Evolutionary conservation across 1,140 invertebrate species (phyloP).

Genomic region (Aphelinus atriplicis): DNA sequence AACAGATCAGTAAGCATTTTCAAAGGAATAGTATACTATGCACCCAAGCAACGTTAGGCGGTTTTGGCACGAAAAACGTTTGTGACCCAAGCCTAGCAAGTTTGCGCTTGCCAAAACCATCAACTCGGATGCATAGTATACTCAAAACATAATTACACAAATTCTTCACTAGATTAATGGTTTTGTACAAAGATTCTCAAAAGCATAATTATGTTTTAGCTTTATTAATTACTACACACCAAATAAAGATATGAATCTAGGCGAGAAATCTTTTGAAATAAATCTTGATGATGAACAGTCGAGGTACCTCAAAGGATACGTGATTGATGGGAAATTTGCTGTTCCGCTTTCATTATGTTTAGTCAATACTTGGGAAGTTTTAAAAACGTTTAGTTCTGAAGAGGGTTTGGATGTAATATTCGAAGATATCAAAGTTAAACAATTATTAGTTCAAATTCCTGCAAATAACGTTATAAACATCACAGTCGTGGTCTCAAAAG

Average conservation of each 20-base stretch:
- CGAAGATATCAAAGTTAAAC: slow-evolving; percentile 82
- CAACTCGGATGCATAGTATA: too few species aligned
- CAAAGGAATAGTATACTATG: too few species aligned
- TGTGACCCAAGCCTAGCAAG: too few species aligned
- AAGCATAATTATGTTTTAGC: slow-evolving; percentile 58
- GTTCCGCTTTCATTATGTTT: slow-evolving; percentile 88
- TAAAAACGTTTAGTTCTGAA: slow-evolving; percentile 75
- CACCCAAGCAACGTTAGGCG: too few species aligned
- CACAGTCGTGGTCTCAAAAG: slow-evolving; percentile 80
- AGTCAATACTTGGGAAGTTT: slow-evolving; percentile 83
- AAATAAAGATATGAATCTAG: slow-evolving; percentile 68
- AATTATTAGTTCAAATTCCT: slow-evolving; percentile 78
- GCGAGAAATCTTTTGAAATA: slow-evolving; percentile 71
- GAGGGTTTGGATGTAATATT: slow-evolving; percentile 78
- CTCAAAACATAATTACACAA: too few species aligned
- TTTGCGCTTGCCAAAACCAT: too few species aligned
- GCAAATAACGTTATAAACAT: slow-evolving; percentile 75
- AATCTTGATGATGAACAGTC: slow-evolving; percentile 74
- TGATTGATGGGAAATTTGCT: slow-evolving; percentile 83
- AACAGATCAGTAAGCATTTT: slow-evolving; percentile 71
- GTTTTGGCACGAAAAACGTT: too few species aligned
- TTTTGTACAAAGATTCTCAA: neutral
- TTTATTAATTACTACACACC: slow-evolving; percentile 68
- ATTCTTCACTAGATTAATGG: neutral
- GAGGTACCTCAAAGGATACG: slow-evolving; percentile 80